These are phyloP conservation scores for Junonia oenone DNA, from an alignment of 2,888 invertebrate species.

Conservation along the genomic window DNA sequence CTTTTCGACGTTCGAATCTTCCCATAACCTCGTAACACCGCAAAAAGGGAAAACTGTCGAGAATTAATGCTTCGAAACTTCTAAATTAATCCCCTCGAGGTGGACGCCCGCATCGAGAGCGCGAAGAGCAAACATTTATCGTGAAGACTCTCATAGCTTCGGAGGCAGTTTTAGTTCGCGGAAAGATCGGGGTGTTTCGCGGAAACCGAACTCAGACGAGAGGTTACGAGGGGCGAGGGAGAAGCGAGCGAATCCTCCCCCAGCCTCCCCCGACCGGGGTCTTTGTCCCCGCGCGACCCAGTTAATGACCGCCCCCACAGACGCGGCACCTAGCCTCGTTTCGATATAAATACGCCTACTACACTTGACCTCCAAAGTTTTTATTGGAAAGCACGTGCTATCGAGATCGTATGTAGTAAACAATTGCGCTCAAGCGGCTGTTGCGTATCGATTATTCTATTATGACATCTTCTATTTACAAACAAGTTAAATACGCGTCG, in stretches of 20 bases:
- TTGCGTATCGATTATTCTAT: slow-evolving; percentile 23
- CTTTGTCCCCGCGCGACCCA: slow-evolving; percentile 77
- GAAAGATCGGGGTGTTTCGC: slow-evolving; percentile 52
- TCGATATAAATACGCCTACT: slow-evolving; percentile 78
- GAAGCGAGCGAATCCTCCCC: slow-evolving; percentile 68
- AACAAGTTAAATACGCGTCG: slow-evolving; percentile 7
- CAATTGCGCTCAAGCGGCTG: slow-evolving; percentile 37
- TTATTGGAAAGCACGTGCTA: slow-evolving; percentile 76
- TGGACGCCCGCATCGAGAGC: slow-evolving; percentile 49
- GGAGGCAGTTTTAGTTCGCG: slow-evolving; percentile 42
- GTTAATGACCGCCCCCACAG: slow-evolving; percentile 77
- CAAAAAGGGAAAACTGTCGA: slow-evolving; percentile 59
- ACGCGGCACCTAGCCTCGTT: slow-evolving; percentile 70
- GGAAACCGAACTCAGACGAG: slow-evolving; percentile 45
- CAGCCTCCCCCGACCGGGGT: slow-evolving; percentile 59
- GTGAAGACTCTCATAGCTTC: slow-evolving; percentile 32
- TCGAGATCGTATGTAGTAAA: slow-evolving; percentile 64
- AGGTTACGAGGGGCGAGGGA: slow-evolving; percentile 34
- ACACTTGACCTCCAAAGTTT: slow-evolving; percentile 80
- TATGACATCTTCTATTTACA: slow-evolving; percentile 28
- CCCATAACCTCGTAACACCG: slow-evolving; percentile 44
- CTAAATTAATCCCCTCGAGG: slow-evolving; percentile 69
- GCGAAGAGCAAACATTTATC: slow-evolving; percentile 59
- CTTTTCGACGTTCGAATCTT: slow-evolving; percentile 48
- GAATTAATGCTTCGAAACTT: slow-evolving; percentile 60